Conservation (phyloP, 2,113 vertebrate genomes). For the Cyphomyrus discorhynchus region DNA sequence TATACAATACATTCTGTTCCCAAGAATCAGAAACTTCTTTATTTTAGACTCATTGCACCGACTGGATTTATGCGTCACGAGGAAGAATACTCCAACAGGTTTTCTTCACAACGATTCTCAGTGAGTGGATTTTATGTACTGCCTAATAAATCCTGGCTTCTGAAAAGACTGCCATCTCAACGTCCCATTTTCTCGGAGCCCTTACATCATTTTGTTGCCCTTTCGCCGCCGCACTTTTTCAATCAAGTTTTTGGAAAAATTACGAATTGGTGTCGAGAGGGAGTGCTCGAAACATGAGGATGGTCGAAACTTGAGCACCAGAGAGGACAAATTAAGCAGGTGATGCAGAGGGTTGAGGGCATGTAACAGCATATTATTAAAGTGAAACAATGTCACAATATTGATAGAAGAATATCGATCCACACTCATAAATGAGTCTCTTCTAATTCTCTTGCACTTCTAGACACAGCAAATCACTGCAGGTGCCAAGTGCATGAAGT, state of each 20-base stretch:
- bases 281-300: not conserved
- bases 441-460: not conserved
- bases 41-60: not conserved
- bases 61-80: not conserved
- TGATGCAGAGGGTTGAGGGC: not conserved
- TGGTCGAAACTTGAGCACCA: not conserved
- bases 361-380: not conserved
- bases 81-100: not conserved
- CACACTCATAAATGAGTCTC: not conserved
- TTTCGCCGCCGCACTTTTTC: not conserved
- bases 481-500: not conserved
- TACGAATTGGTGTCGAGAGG: not conserved
- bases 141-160: conserved; percentile 24
- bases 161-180: not conserved
- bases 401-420: not conserved
- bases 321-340: not conserved
- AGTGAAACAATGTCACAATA: not conserved
- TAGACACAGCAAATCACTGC: not conserved
- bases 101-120: not conserved
- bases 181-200: conserved; percentile 15
- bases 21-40: not conserved
- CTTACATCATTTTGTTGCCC: not conserved
- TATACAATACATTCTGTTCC: conserved; percentile 1
- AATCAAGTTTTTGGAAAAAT: not conserved
- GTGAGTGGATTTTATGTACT: conserved; percentile 15